phyloP scores from a whole-genome alignment of 2,797 vertebrate genomes.

The Acrossocheilus fasciatus region DNA sequence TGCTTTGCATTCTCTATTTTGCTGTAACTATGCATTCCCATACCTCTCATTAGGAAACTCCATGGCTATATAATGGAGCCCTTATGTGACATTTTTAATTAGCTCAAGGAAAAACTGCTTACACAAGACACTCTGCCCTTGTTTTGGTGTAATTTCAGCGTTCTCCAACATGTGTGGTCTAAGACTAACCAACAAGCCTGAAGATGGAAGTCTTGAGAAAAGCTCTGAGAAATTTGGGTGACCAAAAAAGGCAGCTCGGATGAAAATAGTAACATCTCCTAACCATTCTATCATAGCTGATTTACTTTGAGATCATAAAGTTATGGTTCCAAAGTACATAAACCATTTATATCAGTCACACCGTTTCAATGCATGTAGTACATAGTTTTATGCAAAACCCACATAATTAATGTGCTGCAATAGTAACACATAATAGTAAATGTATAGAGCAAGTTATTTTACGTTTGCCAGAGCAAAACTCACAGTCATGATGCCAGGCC shows the following conservation, averaged over 20 bases:
- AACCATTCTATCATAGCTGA: neutral
- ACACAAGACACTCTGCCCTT: conserved; percentile 5
- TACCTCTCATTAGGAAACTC: conserved; percentile 12
- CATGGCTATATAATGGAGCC: conserved; percentile 13
- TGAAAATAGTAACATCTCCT: conserved; percentile 7
- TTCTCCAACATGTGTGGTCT: conserved; percentile 32
- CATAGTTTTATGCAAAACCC: neutral
- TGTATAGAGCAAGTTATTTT: neutral
- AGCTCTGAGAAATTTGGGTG: conserved; percentile 1
- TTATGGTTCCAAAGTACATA: neutral
- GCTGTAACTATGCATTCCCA: neutral
- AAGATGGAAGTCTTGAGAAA: conserved; percentile 15
- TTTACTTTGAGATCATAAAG: neutral
- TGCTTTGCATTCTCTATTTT: conserved; percentile 2
- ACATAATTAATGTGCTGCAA: neutral
- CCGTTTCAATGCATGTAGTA: neutral
- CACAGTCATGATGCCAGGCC: neutral
- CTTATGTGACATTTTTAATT: conserved; percentile 32
- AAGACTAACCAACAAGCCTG: conserved; percentile 5
- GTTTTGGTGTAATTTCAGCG: conserved; percentile 21
- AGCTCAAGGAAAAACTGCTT: conserved; percentile 27
- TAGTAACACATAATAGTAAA: neutral
- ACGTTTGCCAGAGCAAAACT: neutral
- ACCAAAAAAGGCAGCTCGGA: neutral
- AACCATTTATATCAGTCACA: neutral